These are phyloP conservation scores for Leptinotarsa texana DNA, from an alignment of 1,140 invertebrate genomes.

Conservation along the genomic window DNA sequence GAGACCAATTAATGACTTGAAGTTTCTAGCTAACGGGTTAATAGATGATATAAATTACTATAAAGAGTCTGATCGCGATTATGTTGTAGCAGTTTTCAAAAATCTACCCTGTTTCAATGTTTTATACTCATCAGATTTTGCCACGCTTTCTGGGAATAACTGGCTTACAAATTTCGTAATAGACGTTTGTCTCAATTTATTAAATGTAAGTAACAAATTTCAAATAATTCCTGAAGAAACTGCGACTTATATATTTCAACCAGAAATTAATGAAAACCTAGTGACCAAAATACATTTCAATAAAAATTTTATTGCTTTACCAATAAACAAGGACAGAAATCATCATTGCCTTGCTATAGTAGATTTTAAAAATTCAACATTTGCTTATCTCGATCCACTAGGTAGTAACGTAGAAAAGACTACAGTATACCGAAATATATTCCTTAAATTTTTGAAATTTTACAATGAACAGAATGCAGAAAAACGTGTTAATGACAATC, in stretches of 20 bases:
- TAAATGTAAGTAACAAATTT: constrained; percentile 7
- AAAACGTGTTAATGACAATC: not conserved
- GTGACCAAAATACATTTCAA: constrained; percentile 11
- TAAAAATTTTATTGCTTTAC: not conserved
- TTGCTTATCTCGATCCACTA: constrained; percentile 16
- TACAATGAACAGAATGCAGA: not conserved
- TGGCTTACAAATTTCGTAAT: constrained; percentile 8
- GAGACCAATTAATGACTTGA: not conserved
- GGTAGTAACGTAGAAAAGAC: constrained; percentile 1
- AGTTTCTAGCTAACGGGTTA: not conserved
- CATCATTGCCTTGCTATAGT: constrained; percentile 18
- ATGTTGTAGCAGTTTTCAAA: not conserved
- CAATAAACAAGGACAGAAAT: constrained; percentile 1
- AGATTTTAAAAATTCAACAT: constrained; percentile 8
- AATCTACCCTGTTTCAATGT: too few relatives aligned
- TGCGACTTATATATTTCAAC: not conserved
- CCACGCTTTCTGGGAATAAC: not conserved
- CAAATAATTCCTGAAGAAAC: constrained; percentile 3
- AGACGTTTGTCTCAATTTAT: not conserved
- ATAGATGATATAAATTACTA: constrained; percentile 2
- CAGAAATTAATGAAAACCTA: not conserved
- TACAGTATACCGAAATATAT: not conserved
- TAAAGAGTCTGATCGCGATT: not conserved
- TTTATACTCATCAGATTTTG: not conserved
- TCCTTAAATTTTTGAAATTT: not conserved